phyloP scores from a whole-genome alignment of 64 coral and sea anemone genomes.

The Montipora efflorescens region DNA sequence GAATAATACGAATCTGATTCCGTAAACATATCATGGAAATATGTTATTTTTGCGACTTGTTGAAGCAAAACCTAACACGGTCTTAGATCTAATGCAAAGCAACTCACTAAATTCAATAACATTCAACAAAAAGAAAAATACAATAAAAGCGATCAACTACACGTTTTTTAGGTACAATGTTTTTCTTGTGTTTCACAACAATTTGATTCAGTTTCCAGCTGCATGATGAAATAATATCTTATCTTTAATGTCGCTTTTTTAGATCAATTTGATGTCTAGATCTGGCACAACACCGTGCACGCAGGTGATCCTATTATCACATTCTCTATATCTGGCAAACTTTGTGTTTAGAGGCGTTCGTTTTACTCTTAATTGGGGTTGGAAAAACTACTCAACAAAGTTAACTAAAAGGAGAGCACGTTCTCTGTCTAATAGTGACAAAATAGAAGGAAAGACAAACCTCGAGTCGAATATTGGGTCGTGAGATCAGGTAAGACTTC shows the following conservation, averaged over 20 bases:
- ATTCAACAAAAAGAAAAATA: background rate
- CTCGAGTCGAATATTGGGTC: background rate
- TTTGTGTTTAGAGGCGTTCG: background rate
- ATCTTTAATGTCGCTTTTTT: background rate
- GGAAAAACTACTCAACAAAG: too few relatives aligned
- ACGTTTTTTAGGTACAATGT: background rate
- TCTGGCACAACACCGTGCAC: background rate
- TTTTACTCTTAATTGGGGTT: too few relatives aligned
- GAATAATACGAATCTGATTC: too few relatives aligned
- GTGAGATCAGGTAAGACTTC: background rate
- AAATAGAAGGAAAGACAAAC: background rate
- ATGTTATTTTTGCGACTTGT: too few relatives aligned
- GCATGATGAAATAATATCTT: background rate
- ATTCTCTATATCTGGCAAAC: background rate
- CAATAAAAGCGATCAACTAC: background rate
- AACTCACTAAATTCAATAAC: too few relatives aligned
- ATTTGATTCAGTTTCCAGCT: background rate
- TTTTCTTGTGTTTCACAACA: background rate
- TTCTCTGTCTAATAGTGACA: background rate
- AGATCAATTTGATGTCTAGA: background rate
- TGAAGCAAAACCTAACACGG: too few relatives aligned
- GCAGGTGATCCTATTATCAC: background rate
- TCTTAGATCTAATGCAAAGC: too few relatives aligned
- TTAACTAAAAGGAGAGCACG: too few relatives aligned
- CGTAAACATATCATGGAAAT: too few relatives aligned